A percentile compares a stretch with the other conserved stretches of the same genome.
phyloP scores from a whole-genome alignment of 2,113 vertebrate genomes.

The Gallinago media region DNA sequence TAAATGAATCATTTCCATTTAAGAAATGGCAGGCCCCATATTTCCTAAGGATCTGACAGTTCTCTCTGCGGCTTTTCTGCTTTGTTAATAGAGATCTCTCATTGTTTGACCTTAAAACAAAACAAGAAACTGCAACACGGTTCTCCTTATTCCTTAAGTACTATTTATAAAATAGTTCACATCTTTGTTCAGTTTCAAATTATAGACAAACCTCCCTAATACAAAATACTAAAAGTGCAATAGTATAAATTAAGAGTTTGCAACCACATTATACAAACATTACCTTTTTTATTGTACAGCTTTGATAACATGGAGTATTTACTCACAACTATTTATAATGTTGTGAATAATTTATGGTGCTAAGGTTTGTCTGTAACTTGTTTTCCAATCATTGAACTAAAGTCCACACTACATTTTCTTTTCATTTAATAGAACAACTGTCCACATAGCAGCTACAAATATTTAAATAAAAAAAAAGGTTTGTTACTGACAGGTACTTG shows the following conservation, averaged over 20 bases:
- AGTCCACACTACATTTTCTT: slow-evolving; percentile 87
- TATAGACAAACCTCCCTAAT: slow-evolving; percentile 93
- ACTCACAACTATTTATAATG: slow-evolving; percentile 87
- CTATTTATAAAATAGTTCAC: slow-evolving; percentile 83
- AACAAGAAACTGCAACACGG: slow-evolving; percentile 58
- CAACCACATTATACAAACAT: slow-evolving; percentile 93
- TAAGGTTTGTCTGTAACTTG: slow-evolving; percentile 89
- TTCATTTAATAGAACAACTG: slow-evolving; percentile 90
- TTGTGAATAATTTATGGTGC: slow-evolving; percentile 75
- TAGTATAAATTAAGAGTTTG: slow-evolving; percentile 97
- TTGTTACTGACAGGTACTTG: slow-evolving; percentile 83
- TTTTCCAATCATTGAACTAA: slow-evolving; percentile 83
- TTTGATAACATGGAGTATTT: slow-evolving; percentile 82
- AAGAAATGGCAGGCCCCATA: slow-evolving; percentile 55
- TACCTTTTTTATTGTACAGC: slow-evolving; percentile 88
- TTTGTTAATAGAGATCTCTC: slow-evolving; percentile 48
- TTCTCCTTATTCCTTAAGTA: slow-evolving; percentile 63
- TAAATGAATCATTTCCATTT: slow-evolving; percentile 53
- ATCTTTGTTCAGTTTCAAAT: slow-evolving; percentile 82
- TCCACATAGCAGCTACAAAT: slow-evolving; percentile 97
- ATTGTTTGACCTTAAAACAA: slow-evolving; percentile 63
- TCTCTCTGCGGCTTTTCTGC: slow-evolving; percentile 63
- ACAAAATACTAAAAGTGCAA: slow-evolving; percentile 96
- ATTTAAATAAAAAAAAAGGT: slow-evolving; percentile 81
- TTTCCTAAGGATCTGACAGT: slow-evolving; percentile 53